phyloP scores from a whole-genome alignment of 2,797 vertebrate species.

The Sylvia borin region DNA sequence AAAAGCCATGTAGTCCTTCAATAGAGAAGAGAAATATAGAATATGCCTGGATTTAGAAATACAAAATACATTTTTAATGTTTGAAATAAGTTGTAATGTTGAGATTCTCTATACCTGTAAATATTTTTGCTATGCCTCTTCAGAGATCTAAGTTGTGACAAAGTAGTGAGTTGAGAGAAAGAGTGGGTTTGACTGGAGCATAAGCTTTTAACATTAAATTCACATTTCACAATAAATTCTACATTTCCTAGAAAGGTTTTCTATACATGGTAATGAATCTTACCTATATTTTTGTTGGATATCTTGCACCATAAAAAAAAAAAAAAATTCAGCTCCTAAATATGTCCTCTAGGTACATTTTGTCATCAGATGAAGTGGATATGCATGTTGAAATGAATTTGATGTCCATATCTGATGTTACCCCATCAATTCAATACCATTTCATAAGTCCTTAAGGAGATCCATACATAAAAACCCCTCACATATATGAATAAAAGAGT shows the following conservation, averaged over 20 bases:
- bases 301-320: neutral
- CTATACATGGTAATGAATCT: neutral
- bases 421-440: neutral
- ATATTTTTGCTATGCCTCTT: neutral
- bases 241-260: neutral
- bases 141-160: neutral
- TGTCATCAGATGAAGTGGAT: neutral
- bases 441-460: neutral
- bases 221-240: neutral
- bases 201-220: neutral
- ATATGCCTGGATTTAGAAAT: neutral
- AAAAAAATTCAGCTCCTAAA: neutral
- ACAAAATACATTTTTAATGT: neutral
- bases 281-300: neutral
- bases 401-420: neutral
- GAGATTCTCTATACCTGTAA: neutral
- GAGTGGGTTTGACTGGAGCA: neutral
- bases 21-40: neutral
- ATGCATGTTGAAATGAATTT: neutral
- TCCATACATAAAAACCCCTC: rapidly evolving
- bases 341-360: neutral
- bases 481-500: neutral
- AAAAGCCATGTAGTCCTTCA: neutral
- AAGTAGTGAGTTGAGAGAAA: neutral
- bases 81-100: neutral